phyloP scores from a whole-genome alignment of 2,113 vertebrate species.

The Labrus mixtus region DNA sequence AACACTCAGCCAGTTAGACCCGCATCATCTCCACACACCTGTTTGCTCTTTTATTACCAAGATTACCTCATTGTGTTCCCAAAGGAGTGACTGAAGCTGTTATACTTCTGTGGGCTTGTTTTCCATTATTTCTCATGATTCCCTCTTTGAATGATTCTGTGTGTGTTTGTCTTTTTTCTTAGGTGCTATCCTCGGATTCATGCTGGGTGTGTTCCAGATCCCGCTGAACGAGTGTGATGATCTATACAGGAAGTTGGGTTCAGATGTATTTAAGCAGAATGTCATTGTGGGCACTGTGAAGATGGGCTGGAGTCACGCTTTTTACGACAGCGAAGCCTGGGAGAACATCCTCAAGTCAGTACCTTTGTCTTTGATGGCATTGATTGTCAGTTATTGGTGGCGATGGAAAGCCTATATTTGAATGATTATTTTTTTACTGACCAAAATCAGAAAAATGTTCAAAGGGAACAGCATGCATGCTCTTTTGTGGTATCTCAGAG shows the following conservation, averaged over 20 bases:
- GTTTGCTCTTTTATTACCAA: constrained; percentile 8
- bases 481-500: not conserved
- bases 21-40: not conserved
- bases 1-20: constrained; percentile 10
- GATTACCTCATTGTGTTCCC: not conserved
- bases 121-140: not conserved
- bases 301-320: constrained; percentile 98
- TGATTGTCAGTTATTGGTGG: not conserved
- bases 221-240: constrained; percentile 93
- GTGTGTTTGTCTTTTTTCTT: constrained; percentile 41
- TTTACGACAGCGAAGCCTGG: constrained; percentile 96
- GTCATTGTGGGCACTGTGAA: constrained; percentile 96
- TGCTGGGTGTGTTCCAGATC: constrained; percentile 94
- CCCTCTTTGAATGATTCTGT: constrained; percentile 10
- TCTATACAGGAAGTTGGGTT: constrained; percentile 92
- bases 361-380: not conserved
- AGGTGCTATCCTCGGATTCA: constrained; percentile 96
- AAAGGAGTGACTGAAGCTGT: constrained; percentile 2
- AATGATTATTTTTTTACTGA: not conserved
- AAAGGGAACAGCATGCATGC: not conserved
- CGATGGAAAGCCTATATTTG: too few relatives aligned
- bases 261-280: constrained; percentile 96
- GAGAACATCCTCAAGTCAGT: constrained; percentile 96
- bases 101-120: not conserved
- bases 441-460: not conserved